Conservation (phyloP, 2,888 invertebrate species). For the Caenorhabditis macrosperma region DNA sequence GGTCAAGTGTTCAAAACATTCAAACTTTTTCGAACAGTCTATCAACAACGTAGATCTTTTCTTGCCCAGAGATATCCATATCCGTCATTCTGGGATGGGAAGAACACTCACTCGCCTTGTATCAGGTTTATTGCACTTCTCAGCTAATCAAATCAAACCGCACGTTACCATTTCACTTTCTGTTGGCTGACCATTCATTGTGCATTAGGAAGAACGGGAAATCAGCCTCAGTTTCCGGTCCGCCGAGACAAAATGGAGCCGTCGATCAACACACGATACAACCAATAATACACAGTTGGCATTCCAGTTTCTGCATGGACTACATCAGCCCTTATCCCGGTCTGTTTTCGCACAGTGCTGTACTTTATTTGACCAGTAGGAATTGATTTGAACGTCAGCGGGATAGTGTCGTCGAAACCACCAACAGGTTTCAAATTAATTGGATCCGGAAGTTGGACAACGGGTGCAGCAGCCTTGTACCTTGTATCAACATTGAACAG, state of each 20-base stretch:
- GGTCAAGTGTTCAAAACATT: slow-evolving; percentile 30
- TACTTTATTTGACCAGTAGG: slow-evolving; percentile 2
- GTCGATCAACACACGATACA: not conserved
- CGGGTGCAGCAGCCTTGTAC: slow-evolving; percentile 49
- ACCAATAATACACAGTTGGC: not conserved
- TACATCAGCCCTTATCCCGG: not conserved
- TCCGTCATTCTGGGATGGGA: slow-evolving; percentile 17
- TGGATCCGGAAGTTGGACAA: slow-evolving; percentile 50
- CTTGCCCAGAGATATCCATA: slow-evolving; percentile 25
- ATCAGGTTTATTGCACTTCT: slow-evolving; percentile 55
- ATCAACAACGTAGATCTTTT: not conserved
- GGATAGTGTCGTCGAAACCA: slow-evolving; percentile 23
- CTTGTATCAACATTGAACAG: slow-evolving; percentile 56
- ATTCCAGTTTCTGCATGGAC: slow-evolving; percentile 16
- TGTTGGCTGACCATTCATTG: slow-evolving; percentile 41
- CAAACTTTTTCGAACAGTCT: slow-evolving; percentile 34
- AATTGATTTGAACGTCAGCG: not conserved
- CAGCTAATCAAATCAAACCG: slow-evolving; percentile 52
- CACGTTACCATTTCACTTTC: slow-evolving; percentile 24
- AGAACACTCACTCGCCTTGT: slow-evolving; percentile 27
- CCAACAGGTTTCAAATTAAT: slow-evolving; percentile 57
- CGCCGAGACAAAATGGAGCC: slow-evolving; percentile 36
- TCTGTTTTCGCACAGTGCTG: not conserved
- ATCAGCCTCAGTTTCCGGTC: slow-evolving; percentile 34
- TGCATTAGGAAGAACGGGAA: slow-evolving; percentile 28